Percentiles rank a stretch among this genome's conserved stretches.
phyloP scores from a whole-genome alignment of 2,888 invertebrate genomes.

The Rhodophaea formosa region DNA sequence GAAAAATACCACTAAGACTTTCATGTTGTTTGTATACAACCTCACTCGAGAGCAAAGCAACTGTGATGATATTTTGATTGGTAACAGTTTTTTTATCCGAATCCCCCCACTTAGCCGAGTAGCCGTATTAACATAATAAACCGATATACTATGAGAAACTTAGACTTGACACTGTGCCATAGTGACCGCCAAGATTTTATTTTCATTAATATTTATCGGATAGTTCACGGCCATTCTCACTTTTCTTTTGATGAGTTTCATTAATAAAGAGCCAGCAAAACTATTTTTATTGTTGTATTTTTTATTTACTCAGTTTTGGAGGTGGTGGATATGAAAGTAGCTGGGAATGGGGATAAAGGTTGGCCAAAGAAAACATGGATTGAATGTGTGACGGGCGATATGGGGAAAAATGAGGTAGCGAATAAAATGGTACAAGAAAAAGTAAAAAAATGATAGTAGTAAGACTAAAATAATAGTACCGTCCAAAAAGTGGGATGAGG shows the following conservation, averaged over 20 bases:
- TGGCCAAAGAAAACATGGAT: too few species aligned
- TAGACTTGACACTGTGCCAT: slow-evolving; percentile 63
- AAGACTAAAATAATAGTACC: too few species aligned
- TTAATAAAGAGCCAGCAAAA: slow-evolving; percentile 38
- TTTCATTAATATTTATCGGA: slow-evolving; percentile 67
- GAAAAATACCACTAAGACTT: slow-evolving; percentile 56
- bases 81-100: slow-evolving; percentile 74
- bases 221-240: slow-evolving; percentile 54
- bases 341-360: too few species aligned
- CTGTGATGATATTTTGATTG: slow-evolving; percentile 65
- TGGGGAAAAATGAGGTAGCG: too few species aligned
- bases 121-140: slow-evolving; percentile 67
- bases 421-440: too few species aligned
- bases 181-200: slow-evolving; percentile 65
- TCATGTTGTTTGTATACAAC: slow-evolving; percentile 57
- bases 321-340: too few species aligned
- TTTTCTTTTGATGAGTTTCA: slow-evolving; percentile 48
- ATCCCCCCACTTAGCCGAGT: slow-evolving; percentile 64
- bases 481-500: too few species aligned
- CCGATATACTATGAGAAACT: slow-evolving; percentile 57
- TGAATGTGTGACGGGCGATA: too few species aligned
- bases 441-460: too few species aligned
- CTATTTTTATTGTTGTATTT: slow-evolving; percentile 22
- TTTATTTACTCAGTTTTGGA: slow-evolving; percentile 34
- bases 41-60: slow-evolving; percentile 61